Evolutionary conservation across 2,797 vertebrate species (phyloP).

Genomic region (Myotis vivesi): DNA sequence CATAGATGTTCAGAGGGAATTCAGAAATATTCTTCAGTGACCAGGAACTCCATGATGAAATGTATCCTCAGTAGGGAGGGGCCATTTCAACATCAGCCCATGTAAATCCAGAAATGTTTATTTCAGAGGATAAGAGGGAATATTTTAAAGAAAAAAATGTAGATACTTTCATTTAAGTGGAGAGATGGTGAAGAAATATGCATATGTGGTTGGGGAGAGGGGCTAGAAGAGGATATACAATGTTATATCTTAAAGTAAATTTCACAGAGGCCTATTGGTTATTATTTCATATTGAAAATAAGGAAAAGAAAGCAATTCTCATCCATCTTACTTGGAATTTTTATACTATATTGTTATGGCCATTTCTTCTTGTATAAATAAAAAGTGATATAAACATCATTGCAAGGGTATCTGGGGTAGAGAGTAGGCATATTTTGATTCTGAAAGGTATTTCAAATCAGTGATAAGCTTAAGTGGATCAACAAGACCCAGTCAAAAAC

Average conservation of each 20-base stretch:
- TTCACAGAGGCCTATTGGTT: neutral
- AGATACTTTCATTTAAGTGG: neutral
- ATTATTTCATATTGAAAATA: neutral
- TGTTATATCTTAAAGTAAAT: neutral
- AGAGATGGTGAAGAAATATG: neutral
- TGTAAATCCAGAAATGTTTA: neutral
- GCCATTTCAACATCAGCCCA: neutral
- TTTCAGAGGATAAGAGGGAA: neutral
- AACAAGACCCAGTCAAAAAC: neutral
- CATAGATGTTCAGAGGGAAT: neutral
- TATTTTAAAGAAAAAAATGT: neutral
- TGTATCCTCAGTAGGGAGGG: neutral
- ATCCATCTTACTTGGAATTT: neutral
- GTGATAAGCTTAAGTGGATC: neutral
- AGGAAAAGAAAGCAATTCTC: constrained; percentile 7
- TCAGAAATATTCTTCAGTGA: neutral
- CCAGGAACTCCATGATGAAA: neutral
- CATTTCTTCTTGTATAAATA: neutral
- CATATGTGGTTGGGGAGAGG: neutral
- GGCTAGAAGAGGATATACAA: neutral
- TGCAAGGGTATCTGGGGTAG: neutral
- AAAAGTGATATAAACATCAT: neutral
- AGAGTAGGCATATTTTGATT: neutral
- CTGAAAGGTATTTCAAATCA: neutral
- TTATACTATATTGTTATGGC: neutral